Evolutionary conservation across 1,140 invertebrate genomes (phyloP), one percentile per base, ranked within the genome.

Genomic region (Doryteuthis pealeii): DNA sequence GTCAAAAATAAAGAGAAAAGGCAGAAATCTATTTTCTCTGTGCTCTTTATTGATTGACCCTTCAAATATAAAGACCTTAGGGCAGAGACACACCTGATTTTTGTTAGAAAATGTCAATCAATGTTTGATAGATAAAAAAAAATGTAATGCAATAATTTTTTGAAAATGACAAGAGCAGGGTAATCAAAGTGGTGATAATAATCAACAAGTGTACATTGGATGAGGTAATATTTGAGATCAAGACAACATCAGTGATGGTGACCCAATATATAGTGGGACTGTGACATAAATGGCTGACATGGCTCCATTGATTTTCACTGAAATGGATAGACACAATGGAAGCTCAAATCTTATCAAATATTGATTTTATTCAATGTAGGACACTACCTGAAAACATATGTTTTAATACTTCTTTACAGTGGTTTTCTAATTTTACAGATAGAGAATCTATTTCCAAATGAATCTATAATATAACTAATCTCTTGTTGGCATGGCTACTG

Each of bases 321-420:
- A 62, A 62, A 62, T n/a, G 54, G 54, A 62, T 62, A 62, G 54
- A 62, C 26, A 62, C 54, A 62, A 62, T 62, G 26, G 54, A 28
- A 62, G 26, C 54, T 62, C 18, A 62, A 62, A 62, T 62, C 54
- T 28, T 62, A 62, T 62, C 10, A 62, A 62, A 62, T 62, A 62
- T 62, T 62, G 54, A 62, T 62, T 62, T 62, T 62, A 62, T 62
- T 62, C 18, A 62, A 62, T 62, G 22, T 62, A 62, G 54, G 54
- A 62, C 54, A 62, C 54, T n/a, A n/a, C 26, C 54, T 14, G 54
- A 62, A 62, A 62, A 62, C 18, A 18, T 15, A 22, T 62, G 18
- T 62, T 62, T 62, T 22, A n/a, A 4, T 4, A 62, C 18, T 62
- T 49, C 45, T 49, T 62, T 62, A 62, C 26, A 28, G 26, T 15